These are phyloP conservation scores for Andricus curvator DNA, from an alignment of 2,888 invertebrate genomes.

Conservation along the genomic window DNA sequence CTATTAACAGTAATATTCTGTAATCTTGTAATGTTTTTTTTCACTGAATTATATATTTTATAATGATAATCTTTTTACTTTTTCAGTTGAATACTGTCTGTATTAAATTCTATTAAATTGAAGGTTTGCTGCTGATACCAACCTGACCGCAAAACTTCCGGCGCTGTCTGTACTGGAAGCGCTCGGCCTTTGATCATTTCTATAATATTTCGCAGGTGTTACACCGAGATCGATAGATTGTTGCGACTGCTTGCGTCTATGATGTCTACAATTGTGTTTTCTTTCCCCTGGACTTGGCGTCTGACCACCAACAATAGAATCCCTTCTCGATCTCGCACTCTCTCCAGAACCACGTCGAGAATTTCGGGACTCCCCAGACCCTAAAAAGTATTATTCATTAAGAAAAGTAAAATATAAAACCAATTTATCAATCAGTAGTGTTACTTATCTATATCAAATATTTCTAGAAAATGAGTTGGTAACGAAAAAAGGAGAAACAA, in stretches of 20 bases:
- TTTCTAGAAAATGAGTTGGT: not conserved
- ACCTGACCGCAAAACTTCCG: conserved; percentile 73
- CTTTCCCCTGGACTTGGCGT: conserved; percentile 68
- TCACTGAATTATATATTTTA: not conserved
- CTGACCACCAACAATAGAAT: conserved; percentile 79
- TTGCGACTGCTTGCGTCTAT: conserved; percentile 75
- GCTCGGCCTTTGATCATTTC: conserved; percentile 85
- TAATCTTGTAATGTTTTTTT: not conserved
- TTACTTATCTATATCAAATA: too few relatives aligned
- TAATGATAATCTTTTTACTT: not conserved
- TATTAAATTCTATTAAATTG: too few relatives aligned
- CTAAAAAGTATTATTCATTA: conserved; percentile 63
- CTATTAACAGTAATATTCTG: too few relatives aligned
- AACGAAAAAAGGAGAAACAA: not conserved
- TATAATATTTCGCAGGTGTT: conserved; percentile 79
- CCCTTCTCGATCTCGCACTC: conserved; percentile 85
- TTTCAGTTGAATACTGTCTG: too few relatives aligned
- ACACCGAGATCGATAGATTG: conserved; percentile 70
- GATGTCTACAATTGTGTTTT: conserved; percentile 74
- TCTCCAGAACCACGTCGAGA: conserved; percentile 85
- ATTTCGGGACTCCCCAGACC: conserved; percentile 82
- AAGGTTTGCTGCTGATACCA: conserved; percentile 19
- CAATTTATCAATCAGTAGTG: too few relatives aligned
- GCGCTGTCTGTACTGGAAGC: conserved; percentile 83
- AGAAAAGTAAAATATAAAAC: not conserved